Conservation (phyloP, 2,888 invertebrate genomes). For the Megamerina dolium region DNA sequence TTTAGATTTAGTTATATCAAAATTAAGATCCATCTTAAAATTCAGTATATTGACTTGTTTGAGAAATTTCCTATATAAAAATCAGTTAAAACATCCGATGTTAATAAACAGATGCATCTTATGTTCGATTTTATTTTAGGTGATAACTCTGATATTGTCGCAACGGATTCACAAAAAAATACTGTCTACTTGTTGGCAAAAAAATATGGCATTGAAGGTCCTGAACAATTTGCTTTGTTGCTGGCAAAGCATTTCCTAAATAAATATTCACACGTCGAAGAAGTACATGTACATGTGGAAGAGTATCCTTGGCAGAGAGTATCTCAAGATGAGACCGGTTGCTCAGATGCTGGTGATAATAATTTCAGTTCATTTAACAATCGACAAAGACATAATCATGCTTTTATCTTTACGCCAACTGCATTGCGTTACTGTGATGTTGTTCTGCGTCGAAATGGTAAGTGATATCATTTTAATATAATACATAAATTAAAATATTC, state of each 20-base stretch:
- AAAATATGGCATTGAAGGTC: constrained; percentile 68
- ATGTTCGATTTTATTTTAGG: constrained; percentile 44
- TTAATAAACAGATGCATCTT: too few species aligned
- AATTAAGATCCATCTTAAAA: too few species aligned
- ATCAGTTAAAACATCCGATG: too few species aligned
- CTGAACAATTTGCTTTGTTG: constrained; percentile 71
- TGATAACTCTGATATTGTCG: constrained; percentile 75
- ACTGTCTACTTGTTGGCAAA: constrained; percentile 74
- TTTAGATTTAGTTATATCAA: not conserved
- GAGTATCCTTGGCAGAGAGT: constrained; percentile 75
- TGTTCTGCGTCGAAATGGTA: constrained; percentile 62
- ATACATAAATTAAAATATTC: not conserved
- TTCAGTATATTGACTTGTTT: too few species aligned
- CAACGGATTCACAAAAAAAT: constrained; percentile 79
- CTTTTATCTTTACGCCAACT: constrained; percentile 66
- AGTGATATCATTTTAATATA: constrained; percentile 35
- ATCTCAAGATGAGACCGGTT: constrained; percentile 50
- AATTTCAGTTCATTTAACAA: constrained; percentile 27
- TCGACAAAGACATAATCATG: constrained; percentile 63
- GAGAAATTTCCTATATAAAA: too few species aligned
- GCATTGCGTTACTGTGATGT: constrained; percentile 65
- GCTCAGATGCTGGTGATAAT: constrained; percentile 32
- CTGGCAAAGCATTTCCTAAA: constrained; percentile 68
- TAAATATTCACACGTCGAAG: constrained; percentile 68
- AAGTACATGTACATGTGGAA: constrained; percentile 63